phyloP scores from a whole-genome alignment of 2,797 vertebrate genomes.

The Aplochiton taeniatus region DNA sequence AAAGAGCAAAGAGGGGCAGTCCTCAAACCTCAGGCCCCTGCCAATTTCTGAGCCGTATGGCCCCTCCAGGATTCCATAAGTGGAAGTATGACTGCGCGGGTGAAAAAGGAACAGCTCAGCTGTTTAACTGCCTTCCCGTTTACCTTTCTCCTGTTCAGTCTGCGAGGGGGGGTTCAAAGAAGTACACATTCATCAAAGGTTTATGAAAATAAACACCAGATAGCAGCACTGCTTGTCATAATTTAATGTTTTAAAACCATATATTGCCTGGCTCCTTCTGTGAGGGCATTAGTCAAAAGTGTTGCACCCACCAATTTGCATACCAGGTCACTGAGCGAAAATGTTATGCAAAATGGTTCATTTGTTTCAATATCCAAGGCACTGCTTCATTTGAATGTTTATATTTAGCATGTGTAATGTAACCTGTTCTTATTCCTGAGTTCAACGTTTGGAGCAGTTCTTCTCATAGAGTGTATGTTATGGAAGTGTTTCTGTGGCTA shows the following conservation, averaged over 20 bases:
- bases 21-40: slow-evolving; percentile 54
- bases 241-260: slow-evolving; percentile 49
- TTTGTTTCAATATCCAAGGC: too few species aligned
- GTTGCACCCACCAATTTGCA: neutral
- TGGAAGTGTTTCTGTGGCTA: slow-evolving; percentile 16
- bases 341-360: too few species aligned
- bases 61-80: slow-evolving; percentile 56
- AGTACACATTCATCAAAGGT: slow-evolving; percentile 64
- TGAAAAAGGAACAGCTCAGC: slow-evolving; percentile 46
- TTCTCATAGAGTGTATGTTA: slow-evolving; percentile 27
- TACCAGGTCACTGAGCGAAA: neutral
- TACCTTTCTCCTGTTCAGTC: slow-evolving; percentile 60
- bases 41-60: slow-evolving; percentile 48
- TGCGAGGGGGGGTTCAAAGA: slow-evolving; percentile 56
- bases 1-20: slow-evolving; percentile 1
- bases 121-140: slow-evolving; percentile 67
- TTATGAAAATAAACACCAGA: slow-evolving; percentile 50
- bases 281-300: neutral
- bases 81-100: slow-evolving; percentile 55
- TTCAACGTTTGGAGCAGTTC: slow-evolving; percentile 1
- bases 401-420: too few species aligned
- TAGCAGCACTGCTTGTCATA: slow-evolving; percentile 53
- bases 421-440: too few species aligned
- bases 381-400: too few species aligned
- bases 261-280: neutral